Conservation (phyloP, 2,888 invertebrate species). For the Sphaerophoria rueppellii region DNA sequence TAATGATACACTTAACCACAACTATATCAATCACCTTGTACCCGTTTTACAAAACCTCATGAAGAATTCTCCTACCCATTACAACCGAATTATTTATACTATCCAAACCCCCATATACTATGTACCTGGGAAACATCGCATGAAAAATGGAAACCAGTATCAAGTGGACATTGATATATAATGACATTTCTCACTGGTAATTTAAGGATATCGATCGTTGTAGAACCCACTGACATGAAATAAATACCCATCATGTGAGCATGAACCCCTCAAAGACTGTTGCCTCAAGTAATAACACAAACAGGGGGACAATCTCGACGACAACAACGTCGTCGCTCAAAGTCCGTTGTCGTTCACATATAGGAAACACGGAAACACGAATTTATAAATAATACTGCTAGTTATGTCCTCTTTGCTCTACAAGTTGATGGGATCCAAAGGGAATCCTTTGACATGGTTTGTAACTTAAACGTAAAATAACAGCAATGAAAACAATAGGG, state of each 20-base stretch:
- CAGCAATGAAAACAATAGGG: background rate
- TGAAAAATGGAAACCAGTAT: constrained; percentile 60
- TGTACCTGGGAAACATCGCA: constrained; percentile 36
- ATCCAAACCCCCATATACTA: background rate
- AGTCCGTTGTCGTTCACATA: background rate
- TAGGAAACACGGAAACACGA: background rate
- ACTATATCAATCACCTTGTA: background rate
- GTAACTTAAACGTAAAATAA: background rate
- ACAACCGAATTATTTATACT: background rate
- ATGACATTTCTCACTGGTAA: constrained; percentile 40
- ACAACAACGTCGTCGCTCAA: constrained; percentile 11
- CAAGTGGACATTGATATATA: constrained; percentile 64
- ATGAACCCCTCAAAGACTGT: background rate
- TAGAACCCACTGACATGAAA: constrained; percentile 43
- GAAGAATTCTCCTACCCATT: background rate
- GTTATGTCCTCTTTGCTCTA: background rate
- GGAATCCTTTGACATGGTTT: background rate
- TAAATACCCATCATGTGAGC: constrained; percentile 45
- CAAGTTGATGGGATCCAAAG: constrained; percentile 12
- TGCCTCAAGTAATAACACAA: background rate
- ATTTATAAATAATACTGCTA: constrained; percentile 17
- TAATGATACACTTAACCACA: background rate
- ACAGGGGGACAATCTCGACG: constrained; percentile 1
- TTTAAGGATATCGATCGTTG: constrained; percentile 54
- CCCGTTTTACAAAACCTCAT: background rate